A percentile compares a stretch with the other conserved stretches of the same genome.
These are phyloP conservation scores for Jordanella pulchra DNA, from an alignment of 2,797 vertebrate species.

Conservation along the genomic window DNA sequence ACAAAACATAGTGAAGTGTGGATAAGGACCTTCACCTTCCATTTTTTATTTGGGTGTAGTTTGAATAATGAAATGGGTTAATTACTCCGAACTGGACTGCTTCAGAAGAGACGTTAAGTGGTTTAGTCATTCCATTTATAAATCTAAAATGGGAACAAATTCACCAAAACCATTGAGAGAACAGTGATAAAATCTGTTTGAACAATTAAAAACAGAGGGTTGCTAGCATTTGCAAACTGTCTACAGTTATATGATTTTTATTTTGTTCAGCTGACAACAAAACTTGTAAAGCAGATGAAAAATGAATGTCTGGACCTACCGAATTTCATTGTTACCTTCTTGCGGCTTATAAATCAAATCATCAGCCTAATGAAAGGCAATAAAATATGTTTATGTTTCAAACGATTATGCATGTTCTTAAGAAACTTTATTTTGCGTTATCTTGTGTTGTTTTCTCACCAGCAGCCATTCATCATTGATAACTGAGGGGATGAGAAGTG, in stretches of 20 bases:
- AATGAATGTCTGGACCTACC: slow-evolving; percentile 69
- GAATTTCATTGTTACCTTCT: slow-evolving; percentile 85
- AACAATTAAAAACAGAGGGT: background rate
- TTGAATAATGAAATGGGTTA: slow-evolving; percentile 54
- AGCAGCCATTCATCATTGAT: slow-evolving; percentile 15
- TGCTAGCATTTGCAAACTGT: background rate
- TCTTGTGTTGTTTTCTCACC: slow-evolving; percentile 50
- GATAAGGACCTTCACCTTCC: slow-evolving; percentile 79
- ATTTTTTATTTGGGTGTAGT: slow-evolving; percentile 70
- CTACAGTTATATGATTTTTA: background rate
- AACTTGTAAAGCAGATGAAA: background rate
- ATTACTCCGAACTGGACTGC: slow-evolving; percentile 35
- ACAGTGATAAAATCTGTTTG: background rate
- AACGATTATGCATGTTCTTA: background rate
- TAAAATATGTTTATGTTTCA: background rate
- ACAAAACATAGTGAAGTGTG: background rate
- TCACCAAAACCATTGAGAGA: background rate
- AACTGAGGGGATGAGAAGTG: slow-evolving; percentile 69
- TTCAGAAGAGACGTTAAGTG: slow-evolving; percentile 67
- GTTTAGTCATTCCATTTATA: slow-evolving; percentile 69
- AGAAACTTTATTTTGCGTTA: background rate
- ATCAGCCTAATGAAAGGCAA: slow-evolving; percentile 52
- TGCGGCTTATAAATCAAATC: slow-evolving; percentile 82
- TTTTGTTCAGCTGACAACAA: background rate
- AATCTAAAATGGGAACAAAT: slow-evolving; percentile 59